These are phyloP conservation scores for Phyllotis vaccarum DNA, from an alignment of 2,797 vertebrate species.

Conservation along the genomic window DNA sequence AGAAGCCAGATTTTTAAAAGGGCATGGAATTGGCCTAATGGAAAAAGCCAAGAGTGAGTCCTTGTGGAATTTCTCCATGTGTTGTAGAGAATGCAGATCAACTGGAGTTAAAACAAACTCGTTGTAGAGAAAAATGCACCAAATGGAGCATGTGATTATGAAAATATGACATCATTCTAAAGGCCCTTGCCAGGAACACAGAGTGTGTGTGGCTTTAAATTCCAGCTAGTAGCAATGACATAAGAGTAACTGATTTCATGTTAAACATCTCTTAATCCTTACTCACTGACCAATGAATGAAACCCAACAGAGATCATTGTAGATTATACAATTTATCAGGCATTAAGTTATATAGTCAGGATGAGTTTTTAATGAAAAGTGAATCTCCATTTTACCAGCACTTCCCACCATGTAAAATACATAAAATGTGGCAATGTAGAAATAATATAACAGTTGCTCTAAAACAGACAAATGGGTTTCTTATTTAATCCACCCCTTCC, in stretches of 20 bases:
- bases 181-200: not conserved
- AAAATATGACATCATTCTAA: constrained; percentile 60
- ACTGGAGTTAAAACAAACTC: constrained; percentile 10
- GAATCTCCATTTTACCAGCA: not conserved
- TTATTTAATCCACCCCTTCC: not conserved
- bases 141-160: constrained; percentile 64
- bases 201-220: constrained; percentile 68
- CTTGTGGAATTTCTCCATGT: constrained; percentile 66
- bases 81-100: constrained; percentile 74
- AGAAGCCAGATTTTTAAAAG: constrained; percentile 75
- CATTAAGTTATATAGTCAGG: not conserved
- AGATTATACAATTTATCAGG: constrained; percentile 46
- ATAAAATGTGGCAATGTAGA: not conserved
- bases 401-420: not conserved
- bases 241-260: not conserved
- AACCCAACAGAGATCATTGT: not conserved
- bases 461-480: not conserved
- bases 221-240: constrained; percentile 32
- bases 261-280: not conserved
- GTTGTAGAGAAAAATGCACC: constrained; percentile 30
- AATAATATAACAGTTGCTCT: not conserved
- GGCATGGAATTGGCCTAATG: constrained; percentile 51
- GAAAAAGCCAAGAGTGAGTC: constrained; percentile 64
- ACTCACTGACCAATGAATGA: not conserved
- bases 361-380: not conserved